These are phyloP conservation scores for Sebastes diaconus DNA, from an alignment of 2,797 vertebrate species.

Conservation along the genomic window DNA sequence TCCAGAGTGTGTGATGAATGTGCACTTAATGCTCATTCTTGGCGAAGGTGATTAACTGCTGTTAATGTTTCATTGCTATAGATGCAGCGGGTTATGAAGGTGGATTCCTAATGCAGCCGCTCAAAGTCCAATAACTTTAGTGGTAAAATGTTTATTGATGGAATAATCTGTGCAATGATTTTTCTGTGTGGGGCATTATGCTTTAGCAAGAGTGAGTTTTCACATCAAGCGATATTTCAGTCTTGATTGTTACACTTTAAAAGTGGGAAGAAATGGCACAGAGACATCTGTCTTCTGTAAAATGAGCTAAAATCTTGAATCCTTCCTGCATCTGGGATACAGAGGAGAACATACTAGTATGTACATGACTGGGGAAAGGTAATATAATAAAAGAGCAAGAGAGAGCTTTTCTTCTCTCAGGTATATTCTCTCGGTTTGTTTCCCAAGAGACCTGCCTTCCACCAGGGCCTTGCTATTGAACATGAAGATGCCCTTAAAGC, in stretches of 20 bases:
- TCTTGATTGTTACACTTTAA: not conserved
- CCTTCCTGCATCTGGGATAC: constrained; percentile 22
- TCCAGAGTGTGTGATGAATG: constrained; percentile 35
- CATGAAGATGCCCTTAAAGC: constrained; percentile 44
- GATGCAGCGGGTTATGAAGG: constrained; percentile 16
- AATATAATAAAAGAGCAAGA: not conserved
- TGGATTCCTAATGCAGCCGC: constrained; percentile 24
- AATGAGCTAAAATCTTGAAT: constrained; percentile 56
- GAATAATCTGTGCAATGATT: constrained; percentile 23
- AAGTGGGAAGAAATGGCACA: not conserved
- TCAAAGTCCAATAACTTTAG: constrained; percentile 32
- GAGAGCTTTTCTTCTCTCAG: not conserved
- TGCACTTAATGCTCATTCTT: constrained; percentile 40
- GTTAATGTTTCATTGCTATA: constrained; percentile 32
- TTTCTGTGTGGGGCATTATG: not conserved
- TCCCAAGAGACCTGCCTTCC: constrained; percentile 17
- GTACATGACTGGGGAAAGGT: not conserved
- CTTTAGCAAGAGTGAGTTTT: not conserved
- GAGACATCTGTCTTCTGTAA: constrained; percentile 43
- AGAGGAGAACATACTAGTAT: constrained; percentile 12
- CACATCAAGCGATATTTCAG: constrained; percentile 8
- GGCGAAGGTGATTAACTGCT: constrained; percentile 33
- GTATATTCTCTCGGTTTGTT: constrained; percentile 6
- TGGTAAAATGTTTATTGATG: constrained; percentile 51
- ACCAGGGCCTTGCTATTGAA: constrained; percentile 28